These are phyloP conservation scores for Poeciliopsis presidionis DNA, from an alignment of 2,797 vertebrate genomes.

Conservation along the genomic window DNA sequence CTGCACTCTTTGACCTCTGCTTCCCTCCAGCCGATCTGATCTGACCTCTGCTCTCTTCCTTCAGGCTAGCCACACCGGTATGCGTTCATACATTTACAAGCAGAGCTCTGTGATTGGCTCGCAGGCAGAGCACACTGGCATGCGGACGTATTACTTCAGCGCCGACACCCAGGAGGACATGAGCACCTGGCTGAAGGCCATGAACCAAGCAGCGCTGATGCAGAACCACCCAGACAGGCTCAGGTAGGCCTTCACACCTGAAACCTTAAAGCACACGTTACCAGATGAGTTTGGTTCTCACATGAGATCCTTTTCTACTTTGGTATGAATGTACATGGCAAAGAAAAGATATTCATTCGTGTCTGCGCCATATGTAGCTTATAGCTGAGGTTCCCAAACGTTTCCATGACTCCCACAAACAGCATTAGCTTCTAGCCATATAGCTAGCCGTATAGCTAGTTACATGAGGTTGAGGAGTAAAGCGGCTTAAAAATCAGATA, in stretches of 20 bases:
- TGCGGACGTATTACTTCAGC: slow-evolving; percentile 97
- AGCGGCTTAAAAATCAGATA: too few species aligned
- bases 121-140: slow-evolving; percentile 90
- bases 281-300: background rate
- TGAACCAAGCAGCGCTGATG: slow-evolving; percentile 93
- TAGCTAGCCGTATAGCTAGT: too few species aligned
- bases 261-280: background rate
- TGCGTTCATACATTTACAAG: slow-evolving; percentile 91
- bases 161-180: slow-evolving; percentile 95
- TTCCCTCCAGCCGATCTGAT: slow-evolving; percentile 24
- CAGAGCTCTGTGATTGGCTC: slow-evolving; percentile 89
- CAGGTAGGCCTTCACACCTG: slow-evolving; percentile 34
- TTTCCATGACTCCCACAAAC: too few species aligned
- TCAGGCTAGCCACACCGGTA: slow-evolving; percentile 91
- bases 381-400: too few species aligned
- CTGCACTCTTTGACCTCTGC: slow-evolving; percentile 7
- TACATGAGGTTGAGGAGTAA: too few species aligned
- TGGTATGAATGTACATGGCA: too few species aligned
- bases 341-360: too few species aligned
- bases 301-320: background rate
- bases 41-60: slow-evolving; percentile 36
- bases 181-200: slow-evolving; percentile 91
- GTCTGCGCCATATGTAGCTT: too few species aligned
- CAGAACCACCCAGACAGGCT: slow-evolving; percentile 73
- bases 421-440: too few species aligned